Conservation (phyloP, 2,113 vertebrate species). For the Dipodomys spectabilis region DNA sequence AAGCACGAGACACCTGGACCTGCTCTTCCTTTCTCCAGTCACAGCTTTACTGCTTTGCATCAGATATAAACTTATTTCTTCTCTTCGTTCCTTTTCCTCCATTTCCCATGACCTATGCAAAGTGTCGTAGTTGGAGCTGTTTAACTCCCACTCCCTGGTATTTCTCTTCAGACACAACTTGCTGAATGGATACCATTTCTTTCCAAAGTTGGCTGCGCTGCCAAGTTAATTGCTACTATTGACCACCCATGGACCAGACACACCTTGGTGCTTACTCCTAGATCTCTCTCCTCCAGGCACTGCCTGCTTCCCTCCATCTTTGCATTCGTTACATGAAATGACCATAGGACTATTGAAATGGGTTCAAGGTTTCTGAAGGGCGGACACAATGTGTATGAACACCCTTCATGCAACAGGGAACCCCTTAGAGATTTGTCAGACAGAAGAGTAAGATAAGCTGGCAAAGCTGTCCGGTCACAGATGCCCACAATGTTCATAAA, state of each 20-base stretch:
- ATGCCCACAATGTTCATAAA: background rate
- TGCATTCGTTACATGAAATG: background rate
- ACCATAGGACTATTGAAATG: background rate
- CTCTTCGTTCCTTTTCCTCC: background rate
- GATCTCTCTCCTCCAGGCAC: background rate
- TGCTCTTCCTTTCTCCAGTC: background rate
- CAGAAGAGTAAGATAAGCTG: background rate
- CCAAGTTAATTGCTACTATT: background rate
- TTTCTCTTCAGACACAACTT: background rate
- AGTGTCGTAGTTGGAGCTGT: background rate
- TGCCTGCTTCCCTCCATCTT: background rate
- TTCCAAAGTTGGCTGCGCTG: background rate
- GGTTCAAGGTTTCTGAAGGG: background rate
- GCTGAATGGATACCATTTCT: background rate
- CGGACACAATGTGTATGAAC: background rate
- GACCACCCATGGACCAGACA: background rate
- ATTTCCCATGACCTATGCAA: background rate
- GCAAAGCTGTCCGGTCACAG: background rate
- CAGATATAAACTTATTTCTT: background rate
- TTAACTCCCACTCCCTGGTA: background rate
- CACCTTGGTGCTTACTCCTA: background rate
- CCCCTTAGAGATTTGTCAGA: background rate
- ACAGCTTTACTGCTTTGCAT: background rate
- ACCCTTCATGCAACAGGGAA: background rate
- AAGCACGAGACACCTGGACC: background rate